A percentile compares a stretch with the other conserved stretches of the same genome.
phyloP scores from a whole-genome alignment of 2,113 vertebrate species.

The Microcebus griseorufus region DNA sequence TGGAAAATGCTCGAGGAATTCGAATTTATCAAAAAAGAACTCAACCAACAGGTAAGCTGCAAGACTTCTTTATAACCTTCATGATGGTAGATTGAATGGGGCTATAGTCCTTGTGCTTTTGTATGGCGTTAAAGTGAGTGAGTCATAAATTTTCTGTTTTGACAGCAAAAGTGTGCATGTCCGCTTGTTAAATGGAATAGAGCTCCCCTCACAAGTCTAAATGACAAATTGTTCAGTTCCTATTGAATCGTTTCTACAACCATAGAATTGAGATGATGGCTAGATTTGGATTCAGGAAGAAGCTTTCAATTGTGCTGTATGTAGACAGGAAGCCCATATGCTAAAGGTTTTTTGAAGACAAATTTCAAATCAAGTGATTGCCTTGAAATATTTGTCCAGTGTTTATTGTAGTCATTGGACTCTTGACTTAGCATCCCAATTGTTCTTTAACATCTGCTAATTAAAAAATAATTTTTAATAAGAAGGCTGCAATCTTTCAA shows the following conservation, averaged over 20 bases:
- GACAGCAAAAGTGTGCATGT: constrained; percentile 38
- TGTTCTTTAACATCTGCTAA: background rate
- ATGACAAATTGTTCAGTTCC: constrained; percentile 57
- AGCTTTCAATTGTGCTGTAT: background rate
- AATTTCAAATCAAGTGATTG: constrained; percentile 3
- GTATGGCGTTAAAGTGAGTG: background rate
- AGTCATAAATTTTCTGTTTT: constrained; percentile 55
- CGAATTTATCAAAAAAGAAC: constrained; percentile 93
- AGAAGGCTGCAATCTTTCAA: background rate
- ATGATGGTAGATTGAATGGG: background rate
- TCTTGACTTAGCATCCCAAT: background rate
- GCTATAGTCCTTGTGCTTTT: constrained; percentile 42
- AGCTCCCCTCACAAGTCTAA: constrained; percentile 46
- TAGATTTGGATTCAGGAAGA: constrained; percentile 41
- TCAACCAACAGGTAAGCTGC: constrained; percentile 92
- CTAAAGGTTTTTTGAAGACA: background rate
- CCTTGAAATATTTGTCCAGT: background rate
- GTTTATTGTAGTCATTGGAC: background rate
- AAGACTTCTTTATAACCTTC: background rate
- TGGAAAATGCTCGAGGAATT: constrained; percentile 88
- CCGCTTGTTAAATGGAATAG: constrained; percentile 52
- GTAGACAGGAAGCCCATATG: background rate
- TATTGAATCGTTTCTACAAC: constrained; percentile 53
- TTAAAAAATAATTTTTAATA: constrained; percentile 31
- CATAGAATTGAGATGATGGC: constrained; percentile 49